Base-by-base conservation (phyloP, 2,797 vertebrate species). In the Gouania willdenowi region DNA sequence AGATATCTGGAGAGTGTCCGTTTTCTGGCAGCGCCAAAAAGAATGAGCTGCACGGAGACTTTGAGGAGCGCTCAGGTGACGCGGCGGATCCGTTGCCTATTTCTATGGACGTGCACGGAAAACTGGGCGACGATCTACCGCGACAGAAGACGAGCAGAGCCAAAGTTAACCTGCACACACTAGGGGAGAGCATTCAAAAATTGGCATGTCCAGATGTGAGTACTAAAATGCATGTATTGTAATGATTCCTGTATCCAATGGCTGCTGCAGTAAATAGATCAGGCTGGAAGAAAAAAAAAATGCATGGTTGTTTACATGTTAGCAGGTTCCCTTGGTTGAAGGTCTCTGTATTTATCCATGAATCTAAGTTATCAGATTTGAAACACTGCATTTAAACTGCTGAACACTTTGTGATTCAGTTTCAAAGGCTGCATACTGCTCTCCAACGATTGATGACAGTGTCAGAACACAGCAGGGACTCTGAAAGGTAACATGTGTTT, bases 131-230 rank as follows among this genome's bases (percentile, higher is more conserved):
- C 55, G 84, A 75, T 42, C 51, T 46, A 12, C 92, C 90, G 27
- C 92, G 81, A 41, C 90, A 91, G 62, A 94, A 91, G 83, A 89
- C 85, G 0, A 91, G 87, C 79, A 89, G 92, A 72, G 88, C 82
- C 67, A 92, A 93, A 85, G 94, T 98, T 75, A 98, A 94, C 58
- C 90, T 98, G 55, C 94, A 98, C 44, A 94, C 93, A 8, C 83
- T 98, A 49, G 94, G 94, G 6, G 94, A 96, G 59, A 96, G 95
- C 82, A 91, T 98, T 74, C 90, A 92, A 68, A 98, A 95, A 86
- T 75, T 98, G 62, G 89, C 94, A 35, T 95, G 93, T 61, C 96
- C 96, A 0, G 92, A 97, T 91, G 96, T 98, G 88, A 92, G 69
- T 67, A 24, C 23, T 25, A 12, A n/a, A 28, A 61, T 8, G n/a